A percentile compares a stretch with the other conserved stretches of the same genome.
phyloP scores from a whole-genome alignment of 2,797 vertebrate species.

The Channa striata region DNA sequence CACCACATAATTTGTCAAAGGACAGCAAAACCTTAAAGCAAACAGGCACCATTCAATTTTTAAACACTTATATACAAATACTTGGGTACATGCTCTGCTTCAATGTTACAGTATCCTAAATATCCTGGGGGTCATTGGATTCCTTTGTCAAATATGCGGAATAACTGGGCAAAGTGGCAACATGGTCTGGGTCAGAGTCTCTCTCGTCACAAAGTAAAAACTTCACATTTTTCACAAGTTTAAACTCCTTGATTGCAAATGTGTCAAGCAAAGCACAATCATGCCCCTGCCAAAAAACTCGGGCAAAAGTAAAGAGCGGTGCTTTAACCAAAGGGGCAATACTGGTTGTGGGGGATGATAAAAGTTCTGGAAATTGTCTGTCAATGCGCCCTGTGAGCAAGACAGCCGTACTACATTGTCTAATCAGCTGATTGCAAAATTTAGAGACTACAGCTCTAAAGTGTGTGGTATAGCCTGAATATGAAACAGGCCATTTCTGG shows the following conservation, averaged over 20 bases:
- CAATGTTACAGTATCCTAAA: not conserved
- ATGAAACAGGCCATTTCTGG: conserved; percentile 9
- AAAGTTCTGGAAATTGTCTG: conserved; percentile 2
- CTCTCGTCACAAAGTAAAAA: conserved; percentile 51
- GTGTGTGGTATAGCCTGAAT: conserved; percentile 15
- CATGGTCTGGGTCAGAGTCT: conserved; percentile 34
- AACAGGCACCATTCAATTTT: conserved; percentile 38
- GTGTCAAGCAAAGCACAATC: conserved; percentile 25
- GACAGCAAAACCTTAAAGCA: conserved; percentile 35
- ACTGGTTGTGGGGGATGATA: not conserved
- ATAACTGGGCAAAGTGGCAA: conserved; percentile 24
- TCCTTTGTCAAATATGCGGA: conserved; percentile 32
- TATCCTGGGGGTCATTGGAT: conserved; percentile 3
- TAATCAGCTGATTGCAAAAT: not conserved
- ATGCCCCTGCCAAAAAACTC: conserved; percentile 11
- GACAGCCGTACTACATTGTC: not conserved
- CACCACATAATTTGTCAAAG: conserved; percentile 62
- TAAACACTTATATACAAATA: conserved; percentile 15
- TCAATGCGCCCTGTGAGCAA: conserved; percentile 2
- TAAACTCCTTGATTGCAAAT: conserved; percentile 32
- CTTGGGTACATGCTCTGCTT: conserved; percentile 29
- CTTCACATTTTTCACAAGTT: conserved; percentile 45
- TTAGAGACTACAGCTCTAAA: not conserved
- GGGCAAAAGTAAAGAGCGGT: conserved; percentile 12
- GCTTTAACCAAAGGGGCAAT: conserved; percentile 32